Conservation (phyloP, 2,113 vertebrate species). For the Lepidothrix coronata region DNA sequence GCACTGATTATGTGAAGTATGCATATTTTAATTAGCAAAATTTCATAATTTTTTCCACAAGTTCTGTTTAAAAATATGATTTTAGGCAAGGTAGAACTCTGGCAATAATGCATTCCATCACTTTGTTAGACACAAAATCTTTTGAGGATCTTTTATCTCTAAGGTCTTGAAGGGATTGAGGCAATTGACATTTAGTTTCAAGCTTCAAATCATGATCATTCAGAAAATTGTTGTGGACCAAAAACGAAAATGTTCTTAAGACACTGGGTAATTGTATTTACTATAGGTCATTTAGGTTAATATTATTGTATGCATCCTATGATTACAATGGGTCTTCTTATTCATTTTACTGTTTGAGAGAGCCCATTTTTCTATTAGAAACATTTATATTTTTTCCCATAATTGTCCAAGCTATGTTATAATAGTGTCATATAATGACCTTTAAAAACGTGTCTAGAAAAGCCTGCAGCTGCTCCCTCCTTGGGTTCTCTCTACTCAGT, state of each 20-base stretch:
- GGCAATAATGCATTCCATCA: not conserved
- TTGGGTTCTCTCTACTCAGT: not conserved
- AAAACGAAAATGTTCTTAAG: not conserved
- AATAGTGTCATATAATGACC: conserved; percentile 16
- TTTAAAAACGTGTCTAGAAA: conserved; percentile 50
- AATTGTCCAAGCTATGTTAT: not conserved
- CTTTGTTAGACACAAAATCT: not conserved
- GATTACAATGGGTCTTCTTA: not conserved
- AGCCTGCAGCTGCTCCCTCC: conserved; percentile 58
- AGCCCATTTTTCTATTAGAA: not conserved
- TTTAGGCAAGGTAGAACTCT: not conserved
- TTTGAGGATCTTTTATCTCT: not conserved
- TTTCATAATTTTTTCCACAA: not conserved
- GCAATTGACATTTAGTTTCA: not conserved
- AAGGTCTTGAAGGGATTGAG: not conserved
- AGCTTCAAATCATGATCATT: not conserved
- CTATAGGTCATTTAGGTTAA: not conserved
- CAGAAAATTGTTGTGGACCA: not conserved
- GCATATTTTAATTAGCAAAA: not conserved
- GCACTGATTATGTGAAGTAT: not conserved
- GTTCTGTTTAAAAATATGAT: not conserved
- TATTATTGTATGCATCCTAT: not conserved
- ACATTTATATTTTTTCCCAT: not conserved
- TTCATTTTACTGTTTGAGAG: not conserved
- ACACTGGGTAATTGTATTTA: not conserved